phyloP scores from a whole-genome alignment of 2,113 vertebrate species.

The Willisornis vidua region DNA sequence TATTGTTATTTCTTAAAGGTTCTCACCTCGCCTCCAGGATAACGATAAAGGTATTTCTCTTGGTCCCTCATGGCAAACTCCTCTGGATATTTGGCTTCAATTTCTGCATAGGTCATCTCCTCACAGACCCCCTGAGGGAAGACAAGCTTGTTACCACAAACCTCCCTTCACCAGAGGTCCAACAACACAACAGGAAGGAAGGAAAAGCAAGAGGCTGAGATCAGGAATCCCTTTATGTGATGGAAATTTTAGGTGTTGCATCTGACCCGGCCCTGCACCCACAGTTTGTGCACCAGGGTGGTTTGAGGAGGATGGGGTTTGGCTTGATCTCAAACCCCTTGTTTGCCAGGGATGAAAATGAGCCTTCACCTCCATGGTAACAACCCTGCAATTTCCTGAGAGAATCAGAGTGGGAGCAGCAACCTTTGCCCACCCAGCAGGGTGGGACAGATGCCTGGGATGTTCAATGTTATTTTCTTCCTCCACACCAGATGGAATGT shows the following conservation, averaged over 20 bases:
- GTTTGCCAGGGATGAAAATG: background rate
- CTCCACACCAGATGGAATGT: background rate
- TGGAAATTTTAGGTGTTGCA: accelerated
- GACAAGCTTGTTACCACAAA: background rate
- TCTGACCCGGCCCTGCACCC: background rate
- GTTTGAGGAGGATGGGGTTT: background rate
- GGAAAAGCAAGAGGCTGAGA: background rate
- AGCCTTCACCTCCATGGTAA: background rate
- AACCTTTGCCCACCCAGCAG: background rate
- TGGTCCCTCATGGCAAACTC: constrained; percentile 96
- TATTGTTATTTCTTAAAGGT: accelerated
- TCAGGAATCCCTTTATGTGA: background rate
- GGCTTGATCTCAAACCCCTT: background rate
- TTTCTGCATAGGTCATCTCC: constrained; percentile 95
- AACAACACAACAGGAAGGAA: accelerated
- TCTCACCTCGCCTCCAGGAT: constrained; percentile 95
- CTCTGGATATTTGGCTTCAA: constrained; percentile 88
- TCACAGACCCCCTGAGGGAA: constrained; percentile 90
- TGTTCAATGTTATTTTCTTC: background rate
- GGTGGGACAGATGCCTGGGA: background rate
- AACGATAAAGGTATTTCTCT: constrained; percentile 97
- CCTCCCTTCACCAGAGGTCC: background rate
- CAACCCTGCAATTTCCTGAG: background rate
- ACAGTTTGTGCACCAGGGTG: background rate
- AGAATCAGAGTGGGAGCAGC: background rate